Evolutionary conservation across 2,113 vertebrate species (phyloP), one percentile per base, ranked within the genome.

Genomic region (Oophaga pumilio): DNA sequence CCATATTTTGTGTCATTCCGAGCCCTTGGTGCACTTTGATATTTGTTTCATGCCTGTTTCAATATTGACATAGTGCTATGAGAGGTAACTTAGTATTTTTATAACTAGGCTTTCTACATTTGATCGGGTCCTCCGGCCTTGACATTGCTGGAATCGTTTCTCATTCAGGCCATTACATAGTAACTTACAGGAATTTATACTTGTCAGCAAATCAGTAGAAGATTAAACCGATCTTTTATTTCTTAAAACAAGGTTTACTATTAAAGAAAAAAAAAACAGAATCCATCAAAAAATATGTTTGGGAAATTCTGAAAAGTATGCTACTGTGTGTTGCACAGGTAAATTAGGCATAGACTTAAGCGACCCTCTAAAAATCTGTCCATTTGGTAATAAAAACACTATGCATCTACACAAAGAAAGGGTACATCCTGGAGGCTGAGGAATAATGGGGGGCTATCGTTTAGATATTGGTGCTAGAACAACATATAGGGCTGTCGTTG

Each of bases 131-230:
- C 64, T 52, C 66, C 52, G 64, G 20, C 81, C 81, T 68, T 66
- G 81, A n/a, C 28, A 66, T 68, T 33, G 20, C 43, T 82, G 80
- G 18, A 24, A 68, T 52, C 52, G 22, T 66, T 66, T 49, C 43
- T 50, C 12, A 66, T 66, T 66, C 52, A 82, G 24, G 10, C 20
- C 80, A 50, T 24, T 12, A n/a, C 80, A 82, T 50, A 57, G 60
- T 80, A 80, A 59, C 56, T 26, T 56, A 52, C 49, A 76, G 17
- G 56, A 57, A 62, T 82, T 83, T 64, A 11, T 49, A 50, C 60
- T 50, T 43, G 60, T 68, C 33, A 83, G 81, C 81, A 82, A 28
- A 64, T 82, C 33, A 49, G 52, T n/a, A 28, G 22, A 50, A 53
- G 81, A 68, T 52, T 60, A 80, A 49, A 52, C 43, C 50, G 22